These are phyloP conservation scores for Stegostoma tigrinum DNA, from an alignment of 2,113 vertebrate species.

Conservation along the genomic window DNA sequence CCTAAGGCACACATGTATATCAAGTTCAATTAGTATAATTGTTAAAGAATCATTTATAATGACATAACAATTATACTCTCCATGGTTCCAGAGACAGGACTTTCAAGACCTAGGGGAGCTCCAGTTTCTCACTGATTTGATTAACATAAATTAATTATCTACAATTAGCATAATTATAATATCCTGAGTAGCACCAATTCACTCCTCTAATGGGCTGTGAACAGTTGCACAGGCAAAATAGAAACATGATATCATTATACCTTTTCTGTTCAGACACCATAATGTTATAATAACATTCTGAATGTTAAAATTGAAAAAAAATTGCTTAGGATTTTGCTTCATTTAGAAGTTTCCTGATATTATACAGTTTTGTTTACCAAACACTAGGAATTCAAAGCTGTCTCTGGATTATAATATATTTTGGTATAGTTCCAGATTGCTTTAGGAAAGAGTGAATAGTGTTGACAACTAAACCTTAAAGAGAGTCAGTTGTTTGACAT, in stretches of 20 bases:
- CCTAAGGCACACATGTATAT: conserved; percentile 24
- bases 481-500: background rate
- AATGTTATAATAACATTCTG: background rate
- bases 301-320: background rate
- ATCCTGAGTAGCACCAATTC: background rate
- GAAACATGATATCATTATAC: background rate
- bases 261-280: background rate
- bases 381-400: background rate
- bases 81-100: conserved; percentile 16
- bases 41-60: conserved; percentile 12
- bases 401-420: background rate
- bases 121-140: conserved; percentile 7
- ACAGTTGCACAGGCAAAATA: background rate
- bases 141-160: conserved; percentile 23
- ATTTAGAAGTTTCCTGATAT: background rate
- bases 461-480: too few relatives aligned
- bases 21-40: conserved; percentile 26
- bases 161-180: background rate
- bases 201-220: conserved; percentile 19
- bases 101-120: conserved; percentile 5
- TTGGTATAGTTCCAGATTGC: background rate
- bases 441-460: conserved; percentile 7
- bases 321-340: background rate
- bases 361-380: background rate
- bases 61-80: conserved; percentile 29